Conservation (phyloP, 1,140 invertebrate genomes). For the Sinonovacula constricta region DNA sequence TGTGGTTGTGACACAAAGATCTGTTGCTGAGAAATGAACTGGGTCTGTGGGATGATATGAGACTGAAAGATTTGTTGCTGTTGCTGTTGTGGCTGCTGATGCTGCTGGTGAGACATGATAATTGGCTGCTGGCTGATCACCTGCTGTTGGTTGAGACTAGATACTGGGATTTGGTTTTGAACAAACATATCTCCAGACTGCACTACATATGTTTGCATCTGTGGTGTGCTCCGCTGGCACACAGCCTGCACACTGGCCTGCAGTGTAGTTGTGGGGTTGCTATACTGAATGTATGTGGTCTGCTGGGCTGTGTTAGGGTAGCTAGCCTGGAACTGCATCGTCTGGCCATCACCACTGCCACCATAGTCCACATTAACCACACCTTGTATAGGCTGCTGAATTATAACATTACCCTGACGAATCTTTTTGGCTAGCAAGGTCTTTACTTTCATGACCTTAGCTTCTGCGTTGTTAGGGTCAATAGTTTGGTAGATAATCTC, state of each 20-base stretch:
- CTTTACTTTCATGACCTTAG: conserved; percentile 45
- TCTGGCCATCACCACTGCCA: conserved; percentile 31
- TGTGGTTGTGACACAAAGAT: conserved; percentile 19
- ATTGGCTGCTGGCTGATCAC: conserved; percentile 10
- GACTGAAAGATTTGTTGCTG: too few species aligned
- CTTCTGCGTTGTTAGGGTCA: conserved; percentile 38
- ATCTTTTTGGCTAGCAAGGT: conserved; percentile 39
- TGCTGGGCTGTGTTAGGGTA: conserved; percentile 34
- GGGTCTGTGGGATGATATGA: conserved; percentile 32
- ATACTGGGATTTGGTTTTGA: conserved; percentile 26
- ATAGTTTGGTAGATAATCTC: conserved; percentile 40
- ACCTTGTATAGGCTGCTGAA: conserved; percentile 33
- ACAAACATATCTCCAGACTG: conserved; percentile 39
- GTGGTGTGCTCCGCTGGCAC: conserved; percentile 17
- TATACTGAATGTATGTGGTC: conserved; percentile 42
- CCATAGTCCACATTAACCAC: conserved; percentile 15
- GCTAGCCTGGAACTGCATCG: conserved; percentile 42
- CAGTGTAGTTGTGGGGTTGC: background rate
- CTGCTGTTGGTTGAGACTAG: conserved; percentile 22
- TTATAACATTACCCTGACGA: conserved; percentile 35
- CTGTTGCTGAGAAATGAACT: conserved; percentile 16
- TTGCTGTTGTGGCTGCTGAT: conserved; percentile 5
- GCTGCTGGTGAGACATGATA: conserved; percentile 12
- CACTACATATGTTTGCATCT: conserved; percentile 44
- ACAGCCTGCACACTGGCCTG: conserved; percentile 25